Percentiles rank a stretch among this genome's conserved stretches.
phyloP scores from a whole-genome alignment of 2,888 invertebrate species.

The Cremastobaeus sp. region DNA sequence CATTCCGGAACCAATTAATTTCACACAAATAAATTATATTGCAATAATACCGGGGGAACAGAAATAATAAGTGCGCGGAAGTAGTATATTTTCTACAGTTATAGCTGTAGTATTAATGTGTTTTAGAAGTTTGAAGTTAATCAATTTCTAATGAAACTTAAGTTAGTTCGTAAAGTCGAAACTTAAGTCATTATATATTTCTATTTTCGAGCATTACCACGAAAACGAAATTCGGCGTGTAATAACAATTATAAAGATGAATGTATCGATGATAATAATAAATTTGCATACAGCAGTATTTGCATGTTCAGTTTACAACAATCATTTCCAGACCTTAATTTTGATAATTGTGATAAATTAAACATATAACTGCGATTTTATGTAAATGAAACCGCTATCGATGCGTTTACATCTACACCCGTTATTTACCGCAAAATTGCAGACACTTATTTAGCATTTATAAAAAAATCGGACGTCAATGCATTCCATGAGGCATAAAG shows the following conservation, averaged over 20 bases:
- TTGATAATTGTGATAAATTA: slow-evolving; percentile 24
- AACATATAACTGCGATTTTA: slow-evolving; percentile 11
- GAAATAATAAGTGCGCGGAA: no score
- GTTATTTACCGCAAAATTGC: slow-evolving; percentile 6
- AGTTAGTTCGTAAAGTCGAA: no score
- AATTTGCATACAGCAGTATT: slow-evolving; percentile 1
- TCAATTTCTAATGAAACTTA: neutral
- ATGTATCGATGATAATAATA: slow-evolving; percentile 7
- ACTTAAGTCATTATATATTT: no score
- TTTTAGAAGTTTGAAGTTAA: no score
- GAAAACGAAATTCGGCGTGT: neutral
- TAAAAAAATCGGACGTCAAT: neutral
- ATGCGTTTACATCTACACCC: slow-evolving; percentile 6
- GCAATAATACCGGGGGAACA: no score
- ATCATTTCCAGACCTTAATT: slow-evolving; percentile 13
- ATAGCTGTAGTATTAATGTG: no score
- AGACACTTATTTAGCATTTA: neutral
- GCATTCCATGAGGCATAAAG: no score
- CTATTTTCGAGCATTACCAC: no score
- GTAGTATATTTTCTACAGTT: no score
- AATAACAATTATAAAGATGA: slow-evolving; percentile 6
- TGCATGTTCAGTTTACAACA: slow-evolving; percentile 7
- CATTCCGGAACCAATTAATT: no score
- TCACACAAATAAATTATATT: no score
- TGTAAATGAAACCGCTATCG: slow-evolving; percentile 18